Conservation (phyloP, 2,113 vertebrate genomes). For the Microtus montanus region DNA sequence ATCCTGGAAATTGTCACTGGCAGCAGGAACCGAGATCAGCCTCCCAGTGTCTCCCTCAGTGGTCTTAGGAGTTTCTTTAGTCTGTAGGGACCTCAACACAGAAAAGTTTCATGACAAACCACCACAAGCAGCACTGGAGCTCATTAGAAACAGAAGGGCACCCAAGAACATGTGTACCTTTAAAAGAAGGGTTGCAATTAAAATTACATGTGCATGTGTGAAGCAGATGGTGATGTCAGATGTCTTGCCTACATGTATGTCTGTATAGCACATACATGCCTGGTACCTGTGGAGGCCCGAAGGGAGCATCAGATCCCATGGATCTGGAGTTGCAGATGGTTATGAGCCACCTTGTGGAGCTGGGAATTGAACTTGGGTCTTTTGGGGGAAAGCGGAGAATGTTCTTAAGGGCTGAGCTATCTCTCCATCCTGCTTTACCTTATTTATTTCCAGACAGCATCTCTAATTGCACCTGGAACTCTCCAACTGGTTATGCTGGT, state of each 20-base stretch:
- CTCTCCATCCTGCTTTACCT: background rate
- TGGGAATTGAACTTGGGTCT: background rate
- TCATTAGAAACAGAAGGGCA: background rate
- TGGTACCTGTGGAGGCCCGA: background rate
- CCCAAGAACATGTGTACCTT: background rate
- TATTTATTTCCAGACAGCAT: background rate
- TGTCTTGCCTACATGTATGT: too few relatives aligned
- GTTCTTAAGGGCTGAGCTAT: background rate
- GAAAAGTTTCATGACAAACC: background rate
- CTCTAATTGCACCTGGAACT: background rate
- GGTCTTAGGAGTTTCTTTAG: background rate
- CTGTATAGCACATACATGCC: background rate
- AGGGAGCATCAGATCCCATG: background rate
- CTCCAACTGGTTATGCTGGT: background rate
- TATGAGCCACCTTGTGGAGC: background rate
- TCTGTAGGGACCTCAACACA: background rate
- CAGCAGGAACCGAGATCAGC: background rate
- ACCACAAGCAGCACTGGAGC: background rate
- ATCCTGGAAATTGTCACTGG: background rate
- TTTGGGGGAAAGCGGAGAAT: background rate
- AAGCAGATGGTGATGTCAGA: background rate
- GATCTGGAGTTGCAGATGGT: background rate
- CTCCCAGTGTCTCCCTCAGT: background rate
- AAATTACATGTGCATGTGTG: background rate
- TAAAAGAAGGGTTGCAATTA: background rate